Conservation (phyloP, 2,113 vertebrate genomes). For the Chunga burmeisteri region DNA sequence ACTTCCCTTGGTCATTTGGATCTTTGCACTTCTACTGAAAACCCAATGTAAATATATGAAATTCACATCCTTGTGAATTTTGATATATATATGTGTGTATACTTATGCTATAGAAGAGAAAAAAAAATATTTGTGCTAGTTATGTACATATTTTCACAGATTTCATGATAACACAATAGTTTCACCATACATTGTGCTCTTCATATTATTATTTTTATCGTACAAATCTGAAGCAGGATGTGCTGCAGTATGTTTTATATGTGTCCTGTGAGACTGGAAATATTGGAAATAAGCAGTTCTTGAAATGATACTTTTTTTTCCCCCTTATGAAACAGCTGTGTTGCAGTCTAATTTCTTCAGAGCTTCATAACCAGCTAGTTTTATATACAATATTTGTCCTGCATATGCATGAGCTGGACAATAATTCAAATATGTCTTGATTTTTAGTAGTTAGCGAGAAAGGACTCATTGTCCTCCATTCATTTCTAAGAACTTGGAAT, state of each 20-base stretch:
- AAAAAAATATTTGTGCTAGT: not conserved
- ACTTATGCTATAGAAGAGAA: not conserved
- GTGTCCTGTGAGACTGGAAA: not conserved
- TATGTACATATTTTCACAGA: not conserved
- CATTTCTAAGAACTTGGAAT: not conserved
- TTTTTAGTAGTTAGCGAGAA: not conserved
- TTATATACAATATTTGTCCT: not conserved
- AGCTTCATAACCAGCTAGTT: not conserved
- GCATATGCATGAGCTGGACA: not conserved
- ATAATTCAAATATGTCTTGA: not conserved
- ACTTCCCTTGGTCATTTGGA: not conserved
- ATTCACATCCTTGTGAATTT: not conserved
- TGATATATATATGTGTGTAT: not conserved
- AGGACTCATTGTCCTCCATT: not conserved
- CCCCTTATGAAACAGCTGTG: not conserved
- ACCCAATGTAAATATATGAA: not conserved
- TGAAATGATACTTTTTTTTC: not conserved
- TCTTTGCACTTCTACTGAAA: not conserved
- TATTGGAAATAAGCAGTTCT: not conserved
- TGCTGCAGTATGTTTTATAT: not conserved
- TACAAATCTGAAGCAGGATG: not conserved
- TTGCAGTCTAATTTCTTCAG: not conserved
- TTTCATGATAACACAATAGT: not conserved
- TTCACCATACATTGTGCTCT: not conserved
- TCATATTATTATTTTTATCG: not conserved